Conservation (phyloP, 1,140 invertebrate genomes). For the Rhynchophorus ferrugineus region DNA sequence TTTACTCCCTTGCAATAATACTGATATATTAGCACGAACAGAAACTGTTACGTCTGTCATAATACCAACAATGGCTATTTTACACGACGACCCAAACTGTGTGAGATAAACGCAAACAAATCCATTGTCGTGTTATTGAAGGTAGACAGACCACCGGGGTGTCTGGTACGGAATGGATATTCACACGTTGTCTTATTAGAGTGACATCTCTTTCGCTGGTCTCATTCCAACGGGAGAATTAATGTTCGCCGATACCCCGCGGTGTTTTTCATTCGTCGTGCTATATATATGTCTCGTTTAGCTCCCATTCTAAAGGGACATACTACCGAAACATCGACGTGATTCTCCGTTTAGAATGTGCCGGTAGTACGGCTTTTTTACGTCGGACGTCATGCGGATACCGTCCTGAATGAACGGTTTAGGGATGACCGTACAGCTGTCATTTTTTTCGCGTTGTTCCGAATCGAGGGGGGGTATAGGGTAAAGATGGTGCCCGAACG, state of each 20-base stretch:
- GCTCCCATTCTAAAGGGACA: no score
- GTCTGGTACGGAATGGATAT: conserved; percentile 14
- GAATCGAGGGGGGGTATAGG: not conserved
- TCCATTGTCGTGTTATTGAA: not conserved
- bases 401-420: not conserved
- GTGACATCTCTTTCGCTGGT: conserved; percentile 13
- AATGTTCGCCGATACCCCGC: conserved; percentile 14
- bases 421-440: no score
- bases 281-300: no score
- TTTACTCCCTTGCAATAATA: no score
- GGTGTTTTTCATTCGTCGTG: no score
- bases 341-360: conserved; percentile 8
- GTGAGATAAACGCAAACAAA: no score
- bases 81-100: no score
- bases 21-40: no score
- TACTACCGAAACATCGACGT: no score
- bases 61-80: no score
- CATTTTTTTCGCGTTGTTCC: no score
- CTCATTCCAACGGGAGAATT: conserved; percentile 19
- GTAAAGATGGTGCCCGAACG: conserved; percentile 5
- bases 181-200: conserved; percentile 21
- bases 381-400: not conserved
- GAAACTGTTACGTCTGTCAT: no score
- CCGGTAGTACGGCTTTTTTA: conserved; percentile 15
- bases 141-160: conserved; percentile 11